Conservation (phyloP, 2,888 invertebrate species). For the Parascotia fuliginaria region DNA sequence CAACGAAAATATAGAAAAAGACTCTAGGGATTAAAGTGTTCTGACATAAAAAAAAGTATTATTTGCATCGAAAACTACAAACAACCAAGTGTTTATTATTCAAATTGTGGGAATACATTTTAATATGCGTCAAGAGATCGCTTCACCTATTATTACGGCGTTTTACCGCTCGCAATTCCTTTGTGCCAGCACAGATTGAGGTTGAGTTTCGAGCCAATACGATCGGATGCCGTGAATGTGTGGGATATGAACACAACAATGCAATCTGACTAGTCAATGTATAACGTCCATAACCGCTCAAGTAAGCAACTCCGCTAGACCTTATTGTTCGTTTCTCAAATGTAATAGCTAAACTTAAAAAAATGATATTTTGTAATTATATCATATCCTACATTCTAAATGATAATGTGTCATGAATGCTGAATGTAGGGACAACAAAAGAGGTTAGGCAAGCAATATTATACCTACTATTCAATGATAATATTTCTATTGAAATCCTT, state of each 20-base stretch:
- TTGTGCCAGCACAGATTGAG: constrained; percentile 30
- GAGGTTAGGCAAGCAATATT: no score
- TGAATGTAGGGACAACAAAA: no score
- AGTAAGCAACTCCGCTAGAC: background rate
- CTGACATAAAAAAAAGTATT: no score
- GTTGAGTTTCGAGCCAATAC: constrained; percentile 33
- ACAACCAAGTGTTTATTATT: background rate
- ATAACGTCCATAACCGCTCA: constrained; percentile 4
- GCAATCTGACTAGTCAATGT: constrained; percentile 46
- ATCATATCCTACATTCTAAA: no score
- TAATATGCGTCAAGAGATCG: constrained; percentile 10
- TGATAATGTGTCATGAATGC: no score
- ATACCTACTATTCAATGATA: no score
- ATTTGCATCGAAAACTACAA: background rate
- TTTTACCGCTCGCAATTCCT: constrained; percentile 23
- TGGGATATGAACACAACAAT: constrained; percentile 49
- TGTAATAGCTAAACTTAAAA: no score
- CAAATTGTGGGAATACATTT: constrained; percentile 10
- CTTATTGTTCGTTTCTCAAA: background rate
- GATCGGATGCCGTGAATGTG: constrained; percentile 38
- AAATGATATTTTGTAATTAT: no score
- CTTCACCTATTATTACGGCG: constrained; percentile 22
- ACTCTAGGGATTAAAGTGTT: no score
- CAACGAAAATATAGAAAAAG: no score
- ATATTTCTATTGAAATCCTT: no score